Evolutionary conservation across 2,797 vertebrate genomes (phyloP).

Genomic region (Garrulus glandarius): DNA sequence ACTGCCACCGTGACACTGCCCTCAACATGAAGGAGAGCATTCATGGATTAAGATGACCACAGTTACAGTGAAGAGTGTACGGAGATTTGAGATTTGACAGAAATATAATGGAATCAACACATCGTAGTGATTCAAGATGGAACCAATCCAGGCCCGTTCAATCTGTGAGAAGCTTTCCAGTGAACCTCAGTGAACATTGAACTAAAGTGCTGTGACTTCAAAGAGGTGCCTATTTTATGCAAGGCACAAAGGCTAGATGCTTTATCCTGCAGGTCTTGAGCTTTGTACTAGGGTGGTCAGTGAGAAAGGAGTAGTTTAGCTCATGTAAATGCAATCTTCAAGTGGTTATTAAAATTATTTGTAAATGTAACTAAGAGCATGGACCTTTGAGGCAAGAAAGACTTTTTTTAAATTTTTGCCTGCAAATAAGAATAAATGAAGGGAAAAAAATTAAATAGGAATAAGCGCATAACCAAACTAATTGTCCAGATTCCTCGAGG

Average conservation of each 20-base stretch:
- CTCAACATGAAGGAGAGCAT: not conserved
- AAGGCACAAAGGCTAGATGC: not conserved
- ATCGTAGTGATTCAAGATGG: not conserved
- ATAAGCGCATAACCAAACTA: not conserved
- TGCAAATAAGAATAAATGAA: not conserved
- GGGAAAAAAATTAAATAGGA: not conserved
- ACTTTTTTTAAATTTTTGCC: not conserved
- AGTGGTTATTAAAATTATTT: not conserved
- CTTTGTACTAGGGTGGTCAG: not conserved
- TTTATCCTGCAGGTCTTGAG: not conserved
- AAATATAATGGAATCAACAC: not conserved
- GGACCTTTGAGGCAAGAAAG: not conserved
- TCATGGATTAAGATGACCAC: not conserved
- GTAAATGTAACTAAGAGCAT: fast-evolving
- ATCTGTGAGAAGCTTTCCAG: not conserved
- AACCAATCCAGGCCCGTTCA: fast-evolving
- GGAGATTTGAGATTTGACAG: not conserved
- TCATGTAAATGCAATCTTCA: fast-evolving
- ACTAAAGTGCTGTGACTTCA: not conserved
- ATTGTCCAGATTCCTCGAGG: not conserved
- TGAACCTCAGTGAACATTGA: not conserved
- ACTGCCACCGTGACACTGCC: not conserved
- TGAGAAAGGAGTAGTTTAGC: not conserved
- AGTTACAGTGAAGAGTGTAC: not conserved
- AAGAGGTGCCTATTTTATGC: not conserved